Evolutionary conservation across 1,140 invertebrate genomes (phyloP).

Genomic region (Ceratina calcarata): DNA sequence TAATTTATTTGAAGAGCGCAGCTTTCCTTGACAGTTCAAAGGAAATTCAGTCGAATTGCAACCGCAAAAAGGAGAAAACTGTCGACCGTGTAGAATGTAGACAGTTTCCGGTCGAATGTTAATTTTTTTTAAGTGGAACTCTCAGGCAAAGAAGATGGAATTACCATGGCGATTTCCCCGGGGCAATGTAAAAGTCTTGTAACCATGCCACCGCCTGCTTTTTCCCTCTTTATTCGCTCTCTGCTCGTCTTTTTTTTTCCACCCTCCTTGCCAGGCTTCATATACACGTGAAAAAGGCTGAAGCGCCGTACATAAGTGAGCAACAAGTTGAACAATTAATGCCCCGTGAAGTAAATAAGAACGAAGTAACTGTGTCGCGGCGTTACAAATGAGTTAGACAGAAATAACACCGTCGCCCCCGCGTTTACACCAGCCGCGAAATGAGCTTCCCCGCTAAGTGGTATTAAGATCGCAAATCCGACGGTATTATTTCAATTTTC

Average conservation of each 20-base stretch:
- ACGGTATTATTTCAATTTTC: not conserved
- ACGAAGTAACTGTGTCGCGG: constrained; percentile 7
- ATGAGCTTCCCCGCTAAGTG: not conserved
- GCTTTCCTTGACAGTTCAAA: too few species aligned
- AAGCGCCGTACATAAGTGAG: constrained; percentile 36
- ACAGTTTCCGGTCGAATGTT: constrained; percentile 45
- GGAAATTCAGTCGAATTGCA: constrained; percentile 12
- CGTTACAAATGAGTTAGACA: not conserved
- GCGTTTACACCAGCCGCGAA: not conserved
- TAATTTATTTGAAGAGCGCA: too few species aligned
- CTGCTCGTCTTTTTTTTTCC: constrained; percentile 1
- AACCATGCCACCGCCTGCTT: constrained; percentile 38
- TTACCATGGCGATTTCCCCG: constrained; percentile 59
- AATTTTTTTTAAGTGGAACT: constrained; percentile 54
- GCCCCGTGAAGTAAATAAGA: constrained; percentile 27
- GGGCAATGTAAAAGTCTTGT: constrained; percentile 56
- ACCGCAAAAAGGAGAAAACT: not conserved
- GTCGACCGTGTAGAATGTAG: not conserved
- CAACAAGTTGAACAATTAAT: constrained; percentile 49
- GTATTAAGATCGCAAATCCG: not conserved
- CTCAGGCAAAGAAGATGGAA: constrained; percentile 40
- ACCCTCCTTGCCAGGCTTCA: not conserved
- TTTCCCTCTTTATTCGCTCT: not conserved
- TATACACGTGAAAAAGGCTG: constrained; percentile 39
- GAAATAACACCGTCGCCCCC: not conserved